Evolutionary conservation across 2,113 vertebrate genomes (phyloP).

Genomic region (Vulpes vulpes): DNA sequence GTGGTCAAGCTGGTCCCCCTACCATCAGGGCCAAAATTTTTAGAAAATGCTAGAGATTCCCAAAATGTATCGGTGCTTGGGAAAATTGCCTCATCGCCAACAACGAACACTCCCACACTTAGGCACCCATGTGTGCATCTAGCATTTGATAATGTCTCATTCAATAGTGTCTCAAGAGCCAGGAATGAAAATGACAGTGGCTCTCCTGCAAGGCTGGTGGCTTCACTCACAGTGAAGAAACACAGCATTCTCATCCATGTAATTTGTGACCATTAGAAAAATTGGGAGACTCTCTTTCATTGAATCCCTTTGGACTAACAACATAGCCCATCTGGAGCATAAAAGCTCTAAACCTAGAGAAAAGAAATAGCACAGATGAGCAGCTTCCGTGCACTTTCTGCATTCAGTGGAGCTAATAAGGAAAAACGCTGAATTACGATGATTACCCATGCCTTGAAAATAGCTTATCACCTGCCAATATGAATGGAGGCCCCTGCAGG

Average conservation of each 20-base stretch:
- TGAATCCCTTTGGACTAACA: conserved; percentile 47
- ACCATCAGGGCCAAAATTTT: background rate
- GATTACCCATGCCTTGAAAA: conserved; percentile 73
- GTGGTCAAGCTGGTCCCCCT: background rate
- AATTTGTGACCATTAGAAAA: conserved; percentile 67
- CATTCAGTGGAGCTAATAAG: conserved; percentile 68
- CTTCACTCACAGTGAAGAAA: conserved; percentile 42
- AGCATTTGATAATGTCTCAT: background rate
- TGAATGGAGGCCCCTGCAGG: conserved; percentile 56
- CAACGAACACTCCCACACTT: background rate
- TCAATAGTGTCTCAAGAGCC: background rate
- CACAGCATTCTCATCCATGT: background rate
- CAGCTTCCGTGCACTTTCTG: background rate
- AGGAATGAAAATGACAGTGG: background rate
- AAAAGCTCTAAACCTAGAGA: conserved; percentile 28
- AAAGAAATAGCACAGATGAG: conserved; percentile 50
- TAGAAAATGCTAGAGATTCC: conserved; percentile 51
- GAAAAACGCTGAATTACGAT: conserved; percentile 58
- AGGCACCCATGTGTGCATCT: background rate
- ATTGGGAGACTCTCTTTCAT: conserved; percentile 27
- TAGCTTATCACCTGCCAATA: conserved; percentile 71
- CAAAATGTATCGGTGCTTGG: background rate
- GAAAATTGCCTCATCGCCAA: background rate
- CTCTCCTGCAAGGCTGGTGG: background rate
- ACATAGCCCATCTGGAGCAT: conserved; percentile 28